These are phyloP conservation scores for Cynodonichthys magdalenae DNA, from an alignment of 2,797 vertebrate species.

Conservation along the genomic window DNA sequence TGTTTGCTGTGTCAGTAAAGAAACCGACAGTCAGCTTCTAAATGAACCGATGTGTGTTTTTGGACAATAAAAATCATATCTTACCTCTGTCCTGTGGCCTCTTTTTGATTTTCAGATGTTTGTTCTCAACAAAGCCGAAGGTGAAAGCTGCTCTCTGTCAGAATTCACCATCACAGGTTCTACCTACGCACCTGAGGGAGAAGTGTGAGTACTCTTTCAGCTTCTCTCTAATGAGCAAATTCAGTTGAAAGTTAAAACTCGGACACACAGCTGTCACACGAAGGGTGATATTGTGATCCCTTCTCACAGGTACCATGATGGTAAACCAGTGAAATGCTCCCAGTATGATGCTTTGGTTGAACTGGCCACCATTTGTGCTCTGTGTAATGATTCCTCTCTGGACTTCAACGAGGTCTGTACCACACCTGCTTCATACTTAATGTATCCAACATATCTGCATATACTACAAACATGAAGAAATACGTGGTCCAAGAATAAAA, in stretches of 20 bases:
- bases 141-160: constrained; percentile 88
- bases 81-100: constrained; percentile 7
- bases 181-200: constrained; percentile 95
- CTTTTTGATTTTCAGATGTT: constrained; percentile 87
- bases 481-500: too few species aligned
- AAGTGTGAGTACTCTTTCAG: constrained; percentile 87
- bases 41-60: constrained; percentile 15
- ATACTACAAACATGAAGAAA: too few species aligned
- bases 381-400: constrained; percentile 97
- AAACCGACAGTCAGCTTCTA: neutral
- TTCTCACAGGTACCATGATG: constrained; percentile 86
- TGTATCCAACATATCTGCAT: too few species aligned
- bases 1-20: constrained; percentile 49
- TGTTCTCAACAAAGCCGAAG: constrained; percentile 88
- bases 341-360: constrained; percentile 92
- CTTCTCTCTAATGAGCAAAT: neutral
- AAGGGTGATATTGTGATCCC: neutral
- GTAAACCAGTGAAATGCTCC: constrained; percentile 85
- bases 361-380: constrained; percentile 94
- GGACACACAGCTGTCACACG: neutral
- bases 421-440: neutral
- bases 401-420: constrained; percentile 93
- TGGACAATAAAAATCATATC: neutral
- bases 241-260: neutral
- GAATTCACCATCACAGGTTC: constrained; percentile 98